Evolutionary conservation across 2,888 invertebrate genomes (phyloP).

Genomic region (Mythimna lalbum): DNA sequence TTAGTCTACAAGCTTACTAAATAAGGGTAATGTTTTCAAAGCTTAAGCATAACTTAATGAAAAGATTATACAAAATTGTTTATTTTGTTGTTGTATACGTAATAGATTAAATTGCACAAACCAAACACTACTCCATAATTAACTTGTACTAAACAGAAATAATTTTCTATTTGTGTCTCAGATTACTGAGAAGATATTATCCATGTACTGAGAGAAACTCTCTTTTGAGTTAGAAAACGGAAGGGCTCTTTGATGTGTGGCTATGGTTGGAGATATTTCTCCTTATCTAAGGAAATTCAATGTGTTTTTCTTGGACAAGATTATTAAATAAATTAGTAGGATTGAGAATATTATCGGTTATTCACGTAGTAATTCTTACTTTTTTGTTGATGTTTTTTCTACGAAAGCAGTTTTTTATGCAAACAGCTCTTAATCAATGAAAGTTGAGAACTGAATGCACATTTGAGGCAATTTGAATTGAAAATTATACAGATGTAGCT

Average conservation of each 20-base stretch:
- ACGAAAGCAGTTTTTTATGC: background rate
- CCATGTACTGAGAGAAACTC: background rate
- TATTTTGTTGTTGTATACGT: too few relatives aligned
- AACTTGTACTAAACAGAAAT: background rate
- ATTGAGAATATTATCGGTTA: background rate
- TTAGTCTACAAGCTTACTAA: too few relatives aligned
- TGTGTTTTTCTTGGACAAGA: background rate
- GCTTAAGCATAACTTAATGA: too few relatives aligned
- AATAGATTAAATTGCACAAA: too few relatives aligned
- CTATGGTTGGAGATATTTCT: constrained; percentile 4
- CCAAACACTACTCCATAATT: background rate
- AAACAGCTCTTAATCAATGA: background rate
- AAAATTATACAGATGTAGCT: background rate
- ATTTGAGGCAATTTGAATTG: background rate
- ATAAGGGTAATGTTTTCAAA: too few relatives aligned
- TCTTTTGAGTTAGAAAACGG: constrained; percentile 20
- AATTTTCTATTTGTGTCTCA: background rate
- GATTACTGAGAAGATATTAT: constrained; percentile 4
- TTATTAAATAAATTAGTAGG: constrained; percentile 5
- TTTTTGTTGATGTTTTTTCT: background rate
- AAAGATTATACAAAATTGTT: too few relatives aligned
- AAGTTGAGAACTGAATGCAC: background rate
- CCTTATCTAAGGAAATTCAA: constrained; percentile 16
- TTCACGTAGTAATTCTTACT: background rate
- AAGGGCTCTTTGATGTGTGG: constrained; percentile 35